A percentile compares a stretch with the other conserved stretches of the same genome.
phyloP scores from a whole-genome alignment of 2,113 vertebrate species.

The Axis porcinus region DNA sequence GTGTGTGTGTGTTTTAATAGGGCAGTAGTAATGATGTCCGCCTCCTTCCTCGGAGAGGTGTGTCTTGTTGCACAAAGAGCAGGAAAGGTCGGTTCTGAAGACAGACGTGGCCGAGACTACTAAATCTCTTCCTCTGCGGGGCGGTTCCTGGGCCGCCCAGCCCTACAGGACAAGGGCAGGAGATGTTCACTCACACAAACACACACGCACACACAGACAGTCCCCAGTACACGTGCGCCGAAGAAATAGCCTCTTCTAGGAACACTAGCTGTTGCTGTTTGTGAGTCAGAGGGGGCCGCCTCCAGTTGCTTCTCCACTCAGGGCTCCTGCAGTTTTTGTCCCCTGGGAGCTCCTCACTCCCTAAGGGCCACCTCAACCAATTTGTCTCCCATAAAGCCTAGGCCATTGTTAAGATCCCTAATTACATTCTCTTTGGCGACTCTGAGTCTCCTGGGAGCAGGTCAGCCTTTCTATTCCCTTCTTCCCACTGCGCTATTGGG shows the following conservation, averaged over 20 bases:
- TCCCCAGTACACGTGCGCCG: background rate
- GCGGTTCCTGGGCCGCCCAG: conserved; percentile 16
- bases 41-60: conserved; percentile 62
- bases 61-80: conserved; percentile 63
- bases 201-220: background rate
- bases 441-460: background rate
- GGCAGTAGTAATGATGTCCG: conserved; percentile 40
- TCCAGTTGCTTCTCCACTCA: background rate
- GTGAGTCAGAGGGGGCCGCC: background rate
- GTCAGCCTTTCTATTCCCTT: background rate
- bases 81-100: conserved; percentile 65
- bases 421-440: background rate
- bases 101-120: background rate
- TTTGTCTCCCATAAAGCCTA: background rate
- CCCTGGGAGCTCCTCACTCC: background rate
- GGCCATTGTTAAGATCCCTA: background rate
- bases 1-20: background rate
- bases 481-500: background rate
- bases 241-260: background rate
- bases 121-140: background rate
- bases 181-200: background rate
- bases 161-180: background rate
- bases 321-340: background rate
- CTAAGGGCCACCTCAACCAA: background rate
- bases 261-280: background rate